Evolutionary conservation across 2,888 invertebrate species (phyloP).

Genomic region (Chymomyza procnemis): DNA sequence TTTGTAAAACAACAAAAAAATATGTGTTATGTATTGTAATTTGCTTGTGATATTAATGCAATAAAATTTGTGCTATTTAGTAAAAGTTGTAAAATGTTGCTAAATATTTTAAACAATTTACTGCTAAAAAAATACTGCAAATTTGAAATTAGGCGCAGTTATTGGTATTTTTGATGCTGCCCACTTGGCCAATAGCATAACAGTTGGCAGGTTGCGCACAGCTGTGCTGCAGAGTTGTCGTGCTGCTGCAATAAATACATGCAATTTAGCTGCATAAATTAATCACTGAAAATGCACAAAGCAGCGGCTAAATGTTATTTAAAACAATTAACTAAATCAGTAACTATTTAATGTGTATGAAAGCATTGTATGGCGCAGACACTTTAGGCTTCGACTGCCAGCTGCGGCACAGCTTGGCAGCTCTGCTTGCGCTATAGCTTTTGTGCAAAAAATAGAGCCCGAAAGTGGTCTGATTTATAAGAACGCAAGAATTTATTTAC

Average conservation of each 20-base stretch:
- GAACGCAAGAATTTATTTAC: conserved; percentile 46
- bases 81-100: background rate
- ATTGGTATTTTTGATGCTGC: conserved; percentile 18
- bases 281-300: conserved; percentile 33
- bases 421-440: conserved; percentile 52
- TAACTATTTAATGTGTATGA: background rate
- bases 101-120: background rate
- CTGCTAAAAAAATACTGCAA: background rate
- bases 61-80: conserved; percentile 38
- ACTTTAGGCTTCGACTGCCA: background rate
- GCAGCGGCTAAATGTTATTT: background rate
- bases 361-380: background rate
- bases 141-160: background rate
- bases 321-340: background rate
- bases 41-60: conserved; percentile 57
- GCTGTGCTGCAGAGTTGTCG: conserved; percentile 50
- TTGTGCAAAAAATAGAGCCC: conserved; percentile 44
- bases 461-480: conserved; percentile 33
- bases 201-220: conserved; percentile 14
- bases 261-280: conserved; percentile 13
- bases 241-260: background rate
- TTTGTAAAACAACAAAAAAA: conserved; percentile 25
- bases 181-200: background rate
- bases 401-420: conserved; percentile 22
- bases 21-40: conserved; percentile 32